Conservation (phyloP, 2,888 invertebrate genomes). For the Hedychridium roseum region DNA sequence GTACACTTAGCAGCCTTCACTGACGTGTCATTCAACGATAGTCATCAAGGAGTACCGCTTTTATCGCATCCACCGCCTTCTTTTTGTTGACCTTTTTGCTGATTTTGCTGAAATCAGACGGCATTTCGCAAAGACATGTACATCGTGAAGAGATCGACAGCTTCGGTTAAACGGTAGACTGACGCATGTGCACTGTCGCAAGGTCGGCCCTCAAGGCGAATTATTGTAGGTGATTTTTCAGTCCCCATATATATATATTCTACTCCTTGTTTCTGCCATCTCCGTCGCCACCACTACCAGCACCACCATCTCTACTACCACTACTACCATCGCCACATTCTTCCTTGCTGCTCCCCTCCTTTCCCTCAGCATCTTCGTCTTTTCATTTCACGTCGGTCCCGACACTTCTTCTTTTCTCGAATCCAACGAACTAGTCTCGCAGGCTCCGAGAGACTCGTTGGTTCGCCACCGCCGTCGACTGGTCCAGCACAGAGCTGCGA, state of each 20-base stretch:
- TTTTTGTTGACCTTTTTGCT: no score
- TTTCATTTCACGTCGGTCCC: neutral
- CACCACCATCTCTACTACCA: no score
- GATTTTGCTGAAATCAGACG: constrained; percentile 51
- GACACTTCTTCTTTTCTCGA: constrained; percentile 11
- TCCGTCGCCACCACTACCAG: constrained; percentile 1
- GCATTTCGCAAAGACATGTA: constrained; percentile 54
- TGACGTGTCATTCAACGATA: no score
- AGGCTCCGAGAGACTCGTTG: constrained; percentile 19
- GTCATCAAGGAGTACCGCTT: no score
- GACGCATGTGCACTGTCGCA: constrained; percentile 34
- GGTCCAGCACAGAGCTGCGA: constrained; percentile 28
- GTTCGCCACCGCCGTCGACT: constrained; percentile 33
- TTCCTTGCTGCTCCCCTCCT: constrained; percentile 2
- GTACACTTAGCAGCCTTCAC: no score
- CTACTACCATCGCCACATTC: no score
- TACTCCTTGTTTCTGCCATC: constrained; percentile 1
- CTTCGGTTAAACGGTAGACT: constrained; percentile 10
- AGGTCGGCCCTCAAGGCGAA: constrained; percentile 56
- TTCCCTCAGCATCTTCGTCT: neutral
- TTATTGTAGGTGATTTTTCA: constrained; percentile 55
- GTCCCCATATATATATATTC: constrained; percentile 19
- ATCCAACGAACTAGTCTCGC: constrained; percentile 33
- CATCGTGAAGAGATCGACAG: constrained; percentile 52
- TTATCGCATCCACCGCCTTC: no score